phyloP scores from a whole-genome alignment of 2,113 vertebrate species.

The Trichechus manatus region DNA sequence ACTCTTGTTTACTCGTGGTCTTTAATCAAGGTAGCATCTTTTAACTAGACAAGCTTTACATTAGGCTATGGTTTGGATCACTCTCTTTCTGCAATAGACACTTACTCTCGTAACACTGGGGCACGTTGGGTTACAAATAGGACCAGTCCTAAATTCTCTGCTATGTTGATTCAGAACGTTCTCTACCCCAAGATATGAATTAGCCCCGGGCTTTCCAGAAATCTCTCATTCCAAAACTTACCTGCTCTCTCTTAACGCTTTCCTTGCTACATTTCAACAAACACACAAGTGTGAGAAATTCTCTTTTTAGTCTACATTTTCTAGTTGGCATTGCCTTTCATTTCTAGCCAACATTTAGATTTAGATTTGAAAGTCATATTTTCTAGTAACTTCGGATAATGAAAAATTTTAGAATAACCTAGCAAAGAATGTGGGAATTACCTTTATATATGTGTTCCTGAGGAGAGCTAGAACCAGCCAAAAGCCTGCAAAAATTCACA shows the following conservation, averaged over 20 bases:
- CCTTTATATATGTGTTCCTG: neutral
- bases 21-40: neutral
- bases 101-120: neutral
- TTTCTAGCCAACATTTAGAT: neutral
- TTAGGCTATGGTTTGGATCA: neutral
- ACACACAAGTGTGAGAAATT: neutral
- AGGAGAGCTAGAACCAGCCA: neutral
- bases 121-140: neutral
- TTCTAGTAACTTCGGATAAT: neutral
- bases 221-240: neutral
- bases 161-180: neutral
- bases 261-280: neutral
- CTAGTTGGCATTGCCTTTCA: neutral
- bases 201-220: slow-evolving; percentile 23
- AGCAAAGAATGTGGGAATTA: neutral
- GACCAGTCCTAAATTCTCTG: neutral
- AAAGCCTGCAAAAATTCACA: neutral
- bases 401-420: slow-evolving; percentile 10
- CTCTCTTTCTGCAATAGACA: neutral
- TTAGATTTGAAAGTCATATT: neutral
- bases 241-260: neutral
- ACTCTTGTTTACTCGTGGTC: neutral
- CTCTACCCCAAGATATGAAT: neutral
- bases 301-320: neutral
- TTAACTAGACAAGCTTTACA: neutral